These are phyloP conservation scores for Artibeus lituratus DNA, from an alignment of 2,797 vertebrate genomes.

Conservation along the genomic window DNA sequence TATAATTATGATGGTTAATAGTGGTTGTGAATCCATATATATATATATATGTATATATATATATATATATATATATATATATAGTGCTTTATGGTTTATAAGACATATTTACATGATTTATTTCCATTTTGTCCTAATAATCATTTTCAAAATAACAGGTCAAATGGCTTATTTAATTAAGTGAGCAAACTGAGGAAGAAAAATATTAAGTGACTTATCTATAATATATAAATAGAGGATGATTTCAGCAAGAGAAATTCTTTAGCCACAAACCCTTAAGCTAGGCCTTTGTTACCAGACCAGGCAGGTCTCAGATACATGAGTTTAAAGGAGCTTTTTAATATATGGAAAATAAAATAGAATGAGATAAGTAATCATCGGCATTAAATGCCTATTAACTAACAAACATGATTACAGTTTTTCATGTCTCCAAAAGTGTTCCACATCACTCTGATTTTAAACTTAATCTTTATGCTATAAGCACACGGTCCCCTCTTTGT, in stretches of 20 bases:
- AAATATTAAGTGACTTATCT: background rate
- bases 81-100: background rate
- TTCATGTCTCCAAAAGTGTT: background rate
- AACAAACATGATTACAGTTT: background rate
- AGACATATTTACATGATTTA: background rate
- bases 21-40: background rate
- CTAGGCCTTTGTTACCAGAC: background rate
- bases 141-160: constrained; percentile 31
- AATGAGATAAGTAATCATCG: background rate
- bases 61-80: background rate
- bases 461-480: background rate
- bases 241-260: background rate
- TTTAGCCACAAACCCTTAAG: background rate
- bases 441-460: background rate
- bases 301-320: background rate
- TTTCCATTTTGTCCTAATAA: constrained; percentile 4
- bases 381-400: background rate
- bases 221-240: background rate
- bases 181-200: background rate
- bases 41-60: background rate
- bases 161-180: constrained; percentile 25
- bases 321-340: background rate
- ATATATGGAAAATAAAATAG: background rate
- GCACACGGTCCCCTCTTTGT: background rate
- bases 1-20: background rate